Conservation (phyloP, 2,113 vertebrate genomes). For the Nannobrachium achirus region DNA sequence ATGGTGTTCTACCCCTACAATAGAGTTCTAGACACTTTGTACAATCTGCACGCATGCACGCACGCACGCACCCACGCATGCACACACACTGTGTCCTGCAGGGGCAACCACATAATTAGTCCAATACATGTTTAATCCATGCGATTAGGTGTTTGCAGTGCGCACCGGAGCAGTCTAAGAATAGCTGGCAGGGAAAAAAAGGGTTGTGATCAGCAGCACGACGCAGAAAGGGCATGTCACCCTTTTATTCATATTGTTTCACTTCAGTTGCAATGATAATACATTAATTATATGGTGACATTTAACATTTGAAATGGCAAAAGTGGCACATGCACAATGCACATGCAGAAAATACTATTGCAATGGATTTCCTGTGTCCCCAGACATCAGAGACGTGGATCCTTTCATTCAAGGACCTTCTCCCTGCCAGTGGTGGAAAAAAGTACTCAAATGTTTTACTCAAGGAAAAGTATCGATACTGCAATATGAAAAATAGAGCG, state of each 20-base stretch:
- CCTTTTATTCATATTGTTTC: conserved; percentile 26
- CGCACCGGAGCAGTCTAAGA: neutral
- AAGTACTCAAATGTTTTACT: too few relatives aligned
- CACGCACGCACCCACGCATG: too few relatives aligned
- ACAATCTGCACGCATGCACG: too few relatives aligned
- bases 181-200: conserved; percentile 7
- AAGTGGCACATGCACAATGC: neutral
- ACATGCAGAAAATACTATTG: neutral
- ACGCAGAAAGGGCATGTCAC: neutral
- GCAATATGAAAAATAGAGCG: too few relatives aligned
- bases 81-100: conserved; percentile 22
- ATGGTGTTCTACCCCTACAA: too few relatives aligned
- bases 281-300: conserved; percentile 23
- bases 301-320: conserved; percentile 40
- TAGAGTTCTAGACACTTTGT: too few relatives aligned
- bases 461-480: too few relatives aligned
- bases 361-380: conserved; percentile 39
- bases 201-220: conserved; percentile 31
- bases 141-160: conserved; percentile 30
- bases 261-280: conserved; percentile 21
- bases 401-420: conserved; percentile 41
- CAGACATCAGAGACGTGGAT: conserved; percentile 48
- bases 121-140: conserved; percentile 55
- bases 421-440: too few relatives aligned
- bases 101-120: conserved; percentile 43